These are phyloP conservation scores for Brachionus plicatilis DNA, from an alignment of 1,140 invertebrate species.

Conservation along the genomic window DNA sequence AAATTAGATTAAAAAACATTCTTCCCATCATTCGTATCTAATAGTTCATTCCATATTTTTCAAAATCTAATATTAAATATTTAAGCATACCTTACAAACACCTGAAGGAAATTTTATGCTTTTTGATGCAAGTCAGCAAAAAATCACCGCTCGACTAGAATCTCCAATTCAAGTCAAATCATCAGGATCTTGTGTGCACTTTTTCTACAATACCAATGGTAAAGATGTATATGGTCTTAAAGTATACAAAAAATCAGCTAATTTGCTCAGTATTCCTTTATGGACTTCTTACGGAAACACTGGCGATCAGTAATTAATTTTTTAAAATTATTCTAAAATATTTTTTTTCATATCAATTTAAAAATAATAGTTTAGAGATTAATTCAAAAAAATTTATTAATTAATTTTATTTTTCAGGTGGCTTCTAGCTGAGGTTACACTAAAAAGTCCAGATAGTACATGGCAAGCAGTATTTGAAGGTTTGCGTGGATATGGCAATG, in stretches of 20 bases:
- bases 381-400: too few relatives aligned
- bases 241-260: conserved; percentile 42
- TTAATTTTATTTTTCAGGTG: neutral
- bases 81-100: neutral
- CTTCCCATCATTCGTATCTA: too few relatives aligned
- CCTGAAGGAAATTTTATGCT: conserved; percentile 17
- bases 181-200: conserved; percentile 29
- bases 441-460: conserved; percentile 26
- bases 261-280: neutral
- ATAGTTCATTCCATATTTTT: too few relatives aligned
- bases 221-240: conserved; percentile 31
- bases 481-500: neutral
- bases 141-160: neutral
- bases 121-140: conserved; percentile 1
- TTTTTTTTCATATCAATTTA: too few relatives aligned
- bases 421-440: neutral
- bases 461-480: conserved; percentile 38
- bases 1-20: too few relatives aligned
- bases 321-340: too few relatives aligned
- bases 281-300: conserved; percentile 46
- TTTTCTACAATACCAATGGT: conserved; percentile 25
- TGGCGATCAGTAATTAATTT: conserved; percentile 44
- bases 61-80: neutral
- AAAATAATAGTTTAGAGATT: too few relatives aligned
- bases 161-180: conserved; percentile 23